phyloP scores from a whole-genome alignment of 2,888 invertebrate species.

The Julus scanicus region DNA sequence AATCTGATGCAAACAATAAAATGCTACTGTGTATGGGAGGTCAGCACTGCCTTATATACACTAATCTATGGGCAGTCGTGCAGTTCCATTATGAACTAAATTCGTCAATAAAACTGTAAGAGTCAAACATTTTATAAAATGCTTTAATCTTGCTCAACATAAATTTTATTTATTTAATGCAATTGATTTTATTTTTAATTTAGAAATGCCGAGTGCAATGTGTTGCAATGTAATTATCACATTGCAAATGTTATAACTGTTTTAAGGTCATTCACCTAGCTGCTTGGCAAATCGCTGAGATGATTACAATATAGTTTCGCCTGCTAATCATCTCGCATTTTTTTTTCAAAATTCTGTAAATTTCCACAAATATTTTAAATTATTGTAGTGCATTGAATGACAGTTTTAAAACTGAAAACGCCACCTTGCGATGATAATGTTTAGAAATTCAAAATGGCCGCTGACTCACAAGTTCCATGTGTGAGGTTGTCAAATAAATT shows the following conservation, averaged over 20 bases:
- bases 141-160: not conserved
- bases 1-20: not conserved
- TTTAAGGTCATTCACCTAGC: constrained; percentile 3
- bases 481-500: constrained; percentile 43
- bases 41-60: not conserved
- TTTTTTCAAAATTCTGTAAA: not conserved
- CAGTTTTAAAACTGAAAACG: constrained; percentile 4
- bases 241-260: not conserved
- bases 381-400: not conserved
- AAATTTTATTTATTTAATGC: not conserved
- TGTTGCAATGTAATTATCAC: too few relatives aligned
- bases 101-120: not conserved
- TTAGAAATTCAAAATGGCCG: constrained; percentile 7
- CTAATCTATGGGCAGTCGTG: too few relatives aligned
- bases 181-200: not conserved
- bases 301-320: not conserved
- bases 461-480: not conserved
- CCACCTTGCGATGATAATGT: constrained; percentile 27
- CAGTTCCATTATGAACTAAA: not conserved
- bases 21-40: not conserved
- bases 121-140: not conserved
- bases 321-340: not conserved
- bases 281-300: not conserved
- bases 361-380: not conserved
- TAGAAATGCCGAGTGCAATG: not conserved